Percentiles rank a stretch among this genome's conserved stretches.
Evolutionary conservation across 2,888 invertebrate species (phyloP).

Genomic region (Cheilosia soror): DNA sequence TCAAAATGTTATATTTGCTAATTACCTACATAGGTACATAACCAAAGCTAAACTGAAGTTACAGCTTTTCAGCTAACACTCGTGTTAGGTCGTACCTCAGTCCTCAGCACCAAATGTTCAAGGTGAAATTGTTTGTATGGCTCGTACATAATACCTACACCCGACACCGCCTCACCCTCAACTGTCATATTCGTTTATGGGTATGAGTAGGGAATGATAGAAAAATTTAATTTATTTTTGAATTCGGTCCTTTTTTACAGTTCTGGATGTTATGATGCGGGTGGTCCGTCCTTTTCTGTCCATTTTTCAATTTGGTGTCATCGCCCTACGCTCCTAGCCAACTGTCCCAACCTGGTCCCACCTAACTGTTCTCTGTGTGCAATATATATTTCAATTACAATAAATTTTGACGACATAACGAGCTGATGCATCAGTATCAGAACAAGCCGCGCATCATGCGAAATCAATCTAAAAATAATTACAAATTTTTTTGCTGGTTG

Average conservation of each 20-base stretch:
- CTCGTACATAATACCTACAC: background rate
- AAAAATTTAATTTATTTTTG: constrained; percentile 51
- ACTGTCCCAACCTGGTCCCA: background rate
- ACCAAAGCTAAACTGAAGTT: background rate
- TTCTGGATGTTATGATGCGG: background rate
- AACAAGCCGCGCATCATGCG: constrained; percentile 24
- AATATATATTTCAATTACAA: constrained; percentile 60
- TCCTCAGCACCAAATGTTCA: constrained; percentile 3
- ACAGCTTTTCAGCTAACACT: constrained; percentile 10
- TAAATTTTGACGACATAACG: constrained; percentile 59
- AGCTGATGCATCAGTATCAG: constrained; percentile 67
- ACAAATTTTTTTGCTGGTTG: constrained; percentile 44
- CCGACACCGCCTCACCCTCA: background rate
- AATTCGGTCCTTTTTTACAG: constrained; percentile 20
- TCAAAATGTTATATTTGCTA: no score
- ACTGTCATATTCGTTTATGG: constrained; percentile 23
- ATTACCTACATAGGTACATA: no score
- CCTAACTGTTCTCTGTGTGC: background rate
- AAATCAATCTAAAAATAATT: constrained; percentile 72
- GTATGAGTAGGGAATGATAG: constrained; percentile 7
- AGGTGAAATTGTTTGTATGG: background rate
- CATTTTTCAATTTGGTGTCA: constrained; percentile 59
- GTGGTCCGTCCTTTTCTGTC: constrained; percentile 25
- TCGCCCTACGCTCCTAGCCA: constrained; percentile 17
- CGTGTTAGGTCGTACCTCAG: background rate